These are phyloP conservation scores for Phoeniculus purpureus DNA, from an alignment of 2,797 vertebrate species.

Conservation along the genomic window DNA sequence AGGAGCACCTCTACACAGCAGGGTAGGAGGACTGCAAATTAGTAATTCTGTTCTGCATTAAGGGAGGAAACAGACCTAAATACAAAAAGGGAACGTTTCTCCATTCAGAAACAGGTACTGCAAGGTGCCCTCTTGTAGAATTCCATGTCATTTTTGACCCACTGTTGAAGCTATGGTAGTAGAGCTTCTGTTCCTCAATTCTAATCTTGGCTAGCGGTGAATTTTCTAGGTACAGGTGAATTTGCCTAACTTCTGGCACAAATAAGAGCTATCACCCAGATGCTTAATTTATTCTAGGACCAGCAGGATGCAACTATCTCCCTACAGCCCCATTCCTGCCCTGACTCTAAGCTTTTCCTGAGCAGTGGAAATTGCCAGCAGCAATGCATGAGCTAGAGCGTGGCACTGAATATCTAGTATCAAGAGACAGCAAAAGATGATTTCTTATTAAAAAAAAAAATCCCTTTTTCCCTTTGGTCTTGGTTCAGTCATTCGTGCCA, in stretches of 20 bases:
- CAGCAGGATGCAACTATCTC: neutral
- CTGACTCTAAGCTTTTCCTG: neutral
- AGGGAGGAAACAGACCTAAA: neutral
- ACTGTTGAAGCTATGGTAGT: neutral
- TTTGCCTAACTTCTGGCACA: neutral
- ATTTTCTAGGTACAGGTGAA: neutral
- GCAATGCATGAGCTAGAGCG: neutral
- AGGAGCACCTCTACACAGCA: neutral
- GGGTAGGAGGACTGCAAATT: neutral
- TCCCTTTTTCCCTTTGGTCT: neutral
- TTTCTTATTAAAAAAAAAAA: neutral
- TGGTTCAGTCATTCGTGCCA: neutral
- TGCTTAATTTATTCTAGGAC: neutral
- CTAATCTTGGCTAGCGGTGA: neutral
- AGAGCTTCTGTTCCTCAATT: neutral
- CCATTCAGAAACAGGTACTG: neutral
- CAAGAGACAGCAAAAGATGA: neutral
- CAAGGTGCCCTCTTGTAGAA: neutral
- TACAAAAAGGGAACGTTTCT: neutral
- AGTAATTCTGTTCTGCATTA: neutral
- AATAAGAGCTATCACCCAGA: neutral
- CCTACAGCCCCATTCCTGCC: neutral
- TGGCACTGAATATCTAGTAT: neutral
- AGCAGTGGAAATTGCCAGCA: neutral
- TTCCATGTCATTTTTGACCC: neutral